A percentile compares a stretch with the other conserved stretches of the same genome.
These are phyloP conservation scores for Neelides sp. DNA, from an alignment of 1,140 invertebrate species.

Conservation along the genomic window DNA sequence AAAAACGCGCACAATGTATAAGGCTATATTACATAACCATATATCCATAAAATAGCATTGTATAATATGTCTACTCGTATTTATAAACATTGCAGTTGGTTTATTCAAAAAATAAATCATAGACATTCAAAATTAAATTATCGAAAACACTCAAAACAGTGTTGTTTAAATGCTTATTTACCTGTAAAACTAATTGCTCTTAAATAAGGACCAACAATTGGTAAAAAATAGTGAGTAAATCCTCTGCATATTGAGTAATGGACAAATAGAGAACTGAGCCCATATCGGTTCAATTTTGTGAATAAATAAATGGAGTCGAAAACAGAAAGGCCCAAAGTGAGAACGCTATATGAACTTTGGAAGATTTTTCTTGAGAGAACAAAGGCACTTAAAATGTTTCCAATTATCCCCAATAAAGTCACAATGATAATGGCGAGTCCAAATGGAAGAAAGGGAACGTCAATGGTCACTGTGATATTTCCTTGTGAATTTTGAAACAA, in stretches of 20 bases:
- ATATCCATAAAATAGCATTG: too few relatives aligned
- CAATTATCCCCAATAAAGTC: slow-evolving; percentile 9
- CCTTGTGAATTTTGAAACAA: too few relatives aligned
- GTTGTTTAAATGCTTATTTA: background rate
- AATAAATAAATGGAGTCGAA: slow-evolving; percentile 18
- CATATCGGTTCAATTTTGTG: slow-evolving; percentile 13
- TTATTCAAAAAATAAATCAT: too few relatives aligned
- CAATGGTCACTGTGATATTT: slow-evolving; percentile 6
- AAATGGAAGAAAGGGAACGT: slow-evolving; percentile 14
- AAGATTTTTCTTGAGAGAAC: slow-evolving; percentile 9
- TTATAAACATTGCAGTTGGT: too few relatives aligned
- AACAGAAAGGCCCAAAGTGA: slow-evolving; percentile 10
- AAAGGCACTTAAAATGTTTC: slow-evolving; percentile 14
- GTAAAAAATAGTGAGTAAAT: slow-evolving; percentile 14
- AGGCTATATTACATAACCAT: too few relatives aligned
- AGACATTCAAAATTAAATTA: too few relatives aligned
- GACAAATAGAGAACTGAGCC: slow-evolving; percentile 6
- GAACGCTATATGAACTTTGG: slow-evolving; percentile 12
- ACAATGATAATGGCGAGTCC: slow-evolving; percentile 14
- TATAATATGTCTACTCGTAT: too few relatives aligned
- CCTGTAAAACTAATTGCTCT: slow-evolving; percentile 18
- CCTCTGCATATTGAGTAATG: background rate
- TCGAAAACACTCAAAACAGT: too few relatives aligned
- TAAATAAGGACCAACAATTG: slow-evolving; percentile 12
- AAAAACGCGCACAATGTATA: too few relatives aligned